Base-by-base conservation (phyloP, 2,888 invertebrate genomes). In the Drosophila cracens region DNA sequence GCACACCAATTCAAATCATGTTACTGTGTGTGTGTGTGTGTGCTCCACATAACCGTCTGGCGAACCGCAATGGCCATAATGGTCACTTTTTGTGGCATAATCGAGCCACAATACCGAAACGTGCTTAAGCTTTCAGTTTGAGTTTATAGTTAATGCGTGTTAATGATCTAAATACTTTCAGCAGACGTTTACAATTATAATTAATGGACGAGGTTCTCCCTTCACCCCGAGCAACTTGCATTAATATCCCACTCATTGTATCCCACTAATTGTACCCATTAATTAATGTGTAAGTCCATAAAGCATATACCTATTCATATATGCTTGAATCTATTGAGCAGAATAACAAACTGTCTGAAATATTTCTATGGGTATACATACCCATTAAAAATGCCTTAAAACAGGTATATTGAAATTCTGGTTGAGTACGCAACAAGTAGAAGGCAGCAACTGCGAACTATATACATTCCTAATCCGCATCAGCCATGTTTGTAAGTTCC, bases 41-140 rank as follows among this genome's bases (percentile, higher is more conserved):
- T 21, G 36, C 49, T 56, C n/a, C 38, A 53, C 29, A 36, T 52
- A 4, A 56, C 46, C 25, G 13, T 46, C 46, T 27, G 56, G 48
- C n/a, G 1, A 54, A 40, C 38, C 56, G 54, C 56, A 18, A 56
- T 61, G 70, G 68, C 38, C 58, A 27, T 33, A 62, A 62, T 31
- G 36, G 29, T 25, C 25, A 18, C 21, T 11, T 38, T 52, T 36
- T 51, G 34, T 29, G 64, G 21, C 11, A 29, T 21, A 29, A 36
- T 36, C 54, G 18, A 54, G 11, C 4, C 33, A 49, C 27, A 27
- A 49, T 49, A 34, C 25, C 36, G 11, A 36, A 36, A 27, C 18
- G 3, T 25, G 27, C 3, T 11, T 6, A 25, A 25, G 16, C 21
- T 21, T 21, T 34, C 8, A 16, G 31, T 43, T 21, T 46, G 21